phyloP scores from a whole-genome alignment of 2,797 vertebrate species.

The Rachycentron canadum region DNA sequence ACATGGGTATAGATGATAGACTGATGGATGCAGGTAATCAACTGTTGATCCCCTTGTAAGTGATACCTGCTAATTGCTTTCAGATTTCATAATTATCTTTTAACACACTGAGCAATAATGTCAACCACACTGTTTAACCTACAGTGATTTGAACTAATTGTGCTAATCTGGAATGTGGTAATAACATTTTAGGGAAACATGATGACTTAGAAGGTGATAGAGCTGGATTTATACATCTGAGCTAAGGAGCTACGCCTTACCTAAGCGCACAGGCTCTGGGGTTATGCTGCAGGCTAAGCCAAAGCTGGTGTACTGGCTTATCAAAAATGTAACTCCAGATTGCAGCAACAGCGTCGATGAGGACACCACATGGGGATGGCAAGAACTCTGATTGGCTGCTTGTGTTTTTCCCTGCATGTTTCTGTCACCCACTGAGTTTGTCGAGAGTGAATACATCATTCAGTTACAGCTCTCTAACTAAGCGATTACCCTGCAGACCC shows the following conservation, averaged over 20 bases:
- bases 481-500: not conserved
- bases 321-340: not conserved
- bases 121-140: not conserved
- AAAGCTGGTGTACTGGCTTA: not conserved
- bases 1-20: not conserved
- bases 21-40: conserved; percentile 22
- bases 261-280: not conserved
- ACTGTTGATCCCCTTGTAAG: not conserved
- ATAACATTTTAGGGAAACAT: not conserved
- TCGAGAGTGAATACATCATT: not conserved
- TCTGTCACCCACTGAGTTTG: not conserved
- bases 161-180: not conserved
- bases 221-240: not conserved
- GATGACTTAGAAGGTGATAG: not conserved
- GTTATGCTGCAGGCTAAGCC: not conserved
- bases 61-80: not conserved
- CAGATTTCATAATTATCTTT: not conserved
- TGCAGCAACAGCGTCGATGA: not conserved
- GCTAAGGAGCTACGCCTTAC: not conserved
- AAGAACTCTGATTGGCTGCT: not conserved
- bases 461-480: not conserved
- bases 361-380: not conserved
- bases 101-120: not conserved
- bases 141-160: not conserved
- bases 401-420: not conserved